A percentile compares a stretch with the other conserved stretches of the same genome.
Conservation (phyloP, 2,113 vertebrate species). For the Empidonax traillii region DNA sequence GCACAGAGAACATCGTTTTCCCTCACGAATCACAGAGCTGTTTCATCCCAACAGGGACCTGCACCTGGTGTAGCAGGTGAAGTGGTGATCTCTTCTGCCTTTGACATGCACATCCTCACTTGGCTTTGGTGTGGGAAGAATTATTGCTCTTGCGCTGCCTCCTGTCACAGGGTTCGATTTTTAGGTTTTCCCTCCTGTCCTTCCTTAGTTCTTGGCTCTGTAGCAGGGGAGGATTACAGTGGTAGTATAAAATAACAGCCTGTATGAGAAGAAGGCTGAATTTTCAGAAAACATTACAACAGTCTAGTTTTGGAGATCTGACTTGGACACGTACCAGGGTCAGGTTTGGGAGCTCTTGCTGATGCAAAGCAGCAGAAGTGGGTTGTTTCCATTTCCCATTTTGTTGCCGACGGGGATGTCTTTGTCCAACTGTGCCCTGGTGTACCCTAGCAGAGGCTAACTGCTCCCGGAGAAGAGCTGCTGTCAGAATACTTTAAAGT, state of each 20-base stretch:
- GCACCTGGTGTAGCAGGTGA: not conserved
- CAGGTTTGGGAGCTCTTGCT: not conserved
- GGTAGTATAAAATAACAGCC: not conserved
- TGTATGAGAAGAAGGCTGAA: not conserved
- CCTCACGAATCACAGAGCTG: not conserved
- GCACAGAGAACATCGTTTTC: fast-evolving
- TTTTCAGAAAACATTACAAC: not conserved
- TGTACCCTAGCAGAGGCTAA: not conserved
- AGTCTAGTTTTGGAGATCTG: not conserved
- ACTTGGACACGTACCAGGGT: not conserved
- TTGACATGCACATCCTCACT: not conserved
- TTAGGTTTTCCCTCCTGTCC: not conserved
- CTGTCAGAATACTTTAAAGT: slow-evolving; percentile 65
- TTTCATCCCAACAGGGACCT: not conserved
- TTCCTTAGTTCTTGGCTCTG: not conserved
- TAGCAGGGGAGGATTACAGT: not conserved
- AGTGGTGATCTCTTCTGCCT: not conserved
- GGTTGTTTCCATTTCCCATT: not conserved
- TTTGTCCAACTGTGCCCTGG: slow-evolving; percentile 4
- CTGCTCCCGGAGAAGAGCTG: not conserved
- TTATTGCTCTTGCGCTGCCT: not conserved
- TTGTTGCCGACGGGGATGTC: not conserved
- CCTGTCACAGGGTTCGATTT: not conserved
- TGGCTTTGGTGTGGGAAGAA: not conserved
- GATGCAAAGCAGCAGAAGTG: not conserved